Evolutionary conservation across 2,113 vertebrate species (phyloP), one percentile per base, ranked within the genome.

Genomic region (Chroicocephalus ridibundus): DNA sequence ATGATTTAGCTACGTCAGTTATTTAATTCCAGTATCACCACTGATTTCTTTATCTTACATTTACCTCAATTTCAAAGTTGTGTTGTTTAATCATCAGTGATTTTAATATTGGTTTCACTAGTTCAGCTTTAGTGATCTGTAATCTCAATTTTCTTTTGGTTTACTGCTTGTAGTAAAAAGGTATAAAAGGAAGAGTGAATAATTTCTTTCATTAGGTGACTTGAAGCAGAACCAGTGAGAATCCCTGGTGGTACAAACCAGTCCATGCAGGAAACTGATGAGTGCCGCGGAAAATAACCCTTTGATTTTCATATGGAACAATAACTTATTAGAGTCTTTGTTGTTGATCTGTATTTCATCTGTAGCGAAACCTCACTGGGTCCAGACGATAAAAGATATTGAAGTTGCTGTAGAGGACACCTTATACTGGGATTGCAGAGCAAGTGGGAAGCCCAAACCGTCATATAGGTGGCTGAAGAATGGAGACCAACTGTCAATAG

Each of bases 401-500:
- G 98, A 99, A 47, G 95, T 98, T 70, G 98, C 99, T 36, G 98
- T 99, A 14, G 98, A 99, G 82, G 99, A 99, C 65, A 98, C 95
- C 44, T 98, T 99, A 13, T 98, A 96, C 55, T 99, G 99, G 99
- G 99, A 99, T 64, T 99, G 99, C 65, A 98, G 98, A 88, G 99
- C 99, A 6, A 98, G 95, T 79, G 99, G 99, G 29, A 99, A 99
- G 58, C 99, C 99, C 12, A 99, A 99, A 91, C 99, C 99, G 1
- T 99, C 99, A 1, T 99, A 99, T 90, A 98, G 98, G 92, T 99
- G 99, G 99, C 78, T 99, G 96, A 99, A 98, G 97, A 98, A 99
- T 29, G 99, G 99, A 78, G 98, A 98, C 22, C 97, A 97, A 20
- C 75, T 99, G 40, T 46, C 85, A 36, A 21, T 97, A 27, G 99